Conservation (phyloP, 2,113 vertebrate genomes). For the Vicugna pacos region DNA sequence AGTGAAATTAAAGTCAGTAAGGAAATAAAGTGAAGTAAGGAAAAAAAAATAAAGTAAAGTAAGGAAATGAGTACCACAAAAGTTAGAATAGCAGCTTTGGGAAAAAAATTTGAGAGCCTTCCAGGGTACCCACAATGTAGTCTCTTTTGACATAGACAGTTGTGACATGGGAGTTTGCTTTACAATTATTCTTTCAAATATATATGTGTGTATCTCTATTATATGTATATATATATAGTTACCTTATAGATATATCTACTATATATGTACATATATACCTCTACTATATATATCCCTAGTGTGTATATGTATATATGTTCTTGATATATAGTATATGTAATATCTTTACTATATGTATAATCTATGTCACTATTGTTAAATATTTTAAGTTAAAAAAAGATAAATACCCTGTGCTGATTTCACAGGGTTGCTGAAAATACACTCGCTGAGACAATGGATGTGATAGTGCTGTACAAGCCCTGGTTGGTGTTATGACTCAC, state of each 20-base stretch:
- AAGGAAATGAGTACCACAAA: background rate
- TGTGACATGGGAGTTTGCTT: background rate
- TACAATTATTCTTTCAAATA: background rate
- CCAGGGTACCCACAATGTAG: background rate
- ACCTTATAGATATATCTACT: too few relatives aligned
- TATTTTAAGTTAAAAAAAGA: background rate
- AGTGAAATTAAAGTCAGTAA: background rate
- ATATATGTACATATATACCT: too few relatives aligned
- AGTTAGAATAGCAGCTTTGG: background rate
- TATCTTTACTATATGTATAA: background rate
- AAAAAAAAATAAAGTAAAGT: background rate
- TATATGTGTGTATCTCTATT: too few relatives aligned
- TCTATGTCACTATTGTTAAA: background rate
- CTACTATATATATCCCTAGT: background rate
- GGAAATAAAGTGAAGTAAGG: background rate
- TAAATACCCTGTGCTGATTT: background rate
- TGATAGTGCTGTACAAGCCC: background rate
- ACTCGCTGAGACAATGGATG: slow-evolving; percentile 24
- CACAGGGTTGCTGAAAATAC: background rate
- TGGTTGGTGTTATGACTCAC: slow-evolving; percentile 27
- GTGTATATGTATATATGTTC: background rate
- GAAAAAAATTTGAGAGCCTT: background rate
- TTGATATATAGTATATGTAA: background rate
- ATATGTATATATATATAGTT: background rate
- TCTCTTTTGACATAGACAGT: background rate